Percentiles rank a stretch among this genome's conserved stretches.
Evolutionary conservation across 2,888 invertebrate species (phyloP).

Genomic region (Vandiemenella viatica): DNA sequence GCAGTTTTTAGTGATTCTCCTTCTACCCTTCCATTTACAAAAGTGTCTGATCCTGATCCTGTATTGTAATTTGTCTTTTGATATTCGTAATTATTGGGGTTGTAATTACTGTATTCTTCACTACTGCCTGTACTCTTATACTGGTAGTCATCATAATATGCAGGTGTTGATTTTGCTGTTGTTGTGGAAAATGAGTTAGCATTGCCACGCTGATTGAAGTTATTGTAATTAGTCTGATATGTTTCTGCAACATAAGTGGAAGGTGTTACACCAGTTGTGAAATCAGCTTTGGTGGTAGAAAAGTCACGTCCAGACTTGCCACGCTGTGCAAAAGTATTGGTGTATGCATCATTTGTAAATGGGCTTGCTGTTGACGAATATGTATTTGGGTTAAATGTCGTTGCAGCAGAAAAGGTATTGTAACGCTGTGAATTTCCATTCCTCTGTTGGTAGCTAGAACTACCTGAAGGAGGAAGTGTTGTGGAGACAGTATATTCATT

Average conservation of each 20-base stretch:
- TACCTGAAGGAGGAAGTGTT: no score
- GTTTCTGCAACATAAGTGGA: constrained; percentile 6
- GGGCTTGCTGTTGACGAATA: not conserved
- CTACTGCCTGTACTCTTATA: not conserved
- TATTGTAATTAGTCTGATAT: constrained; percentile 7
- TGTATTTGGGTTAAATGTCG: not conserved
- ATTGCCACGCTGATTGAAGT: constrained; percentile 1
- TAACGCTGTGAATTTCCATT: not conserved
- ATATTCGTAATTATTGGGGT: constrained; percentile 11
- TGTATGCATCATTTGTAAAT: not conserved
- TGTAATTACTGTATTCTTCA: constrained; percentile 10
- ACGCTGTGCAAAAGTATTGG: not conserved
- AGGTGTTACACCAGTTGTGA: constrained; percentile 6
- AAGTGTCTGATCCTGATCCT: not conserved
- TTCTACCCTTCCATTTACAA: constrained; percentile 16
- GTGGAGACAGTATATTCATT: not conserved
- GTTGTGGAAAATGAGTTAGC: not conserved
- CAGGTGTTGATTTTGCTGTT: constrained; percentile 3
- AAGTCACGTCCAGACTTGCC: not conserved
- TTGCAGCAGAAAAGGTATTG: not conserved
- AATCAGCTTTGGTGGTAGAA: not conserved
- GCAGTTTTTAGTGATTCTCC: constrained; percentile 55
- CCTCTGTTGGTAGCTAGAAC: not conserved
- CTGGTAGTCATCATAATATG: constrained; percentile 9
- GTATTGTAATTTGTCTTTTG: constrained; percentile 11